Evolutionary conservation across 2,888 invertebrate species (phyloP), one percentile per base, ranked within the genome.

Genomic region (Metacarcinus magister): DNA sequence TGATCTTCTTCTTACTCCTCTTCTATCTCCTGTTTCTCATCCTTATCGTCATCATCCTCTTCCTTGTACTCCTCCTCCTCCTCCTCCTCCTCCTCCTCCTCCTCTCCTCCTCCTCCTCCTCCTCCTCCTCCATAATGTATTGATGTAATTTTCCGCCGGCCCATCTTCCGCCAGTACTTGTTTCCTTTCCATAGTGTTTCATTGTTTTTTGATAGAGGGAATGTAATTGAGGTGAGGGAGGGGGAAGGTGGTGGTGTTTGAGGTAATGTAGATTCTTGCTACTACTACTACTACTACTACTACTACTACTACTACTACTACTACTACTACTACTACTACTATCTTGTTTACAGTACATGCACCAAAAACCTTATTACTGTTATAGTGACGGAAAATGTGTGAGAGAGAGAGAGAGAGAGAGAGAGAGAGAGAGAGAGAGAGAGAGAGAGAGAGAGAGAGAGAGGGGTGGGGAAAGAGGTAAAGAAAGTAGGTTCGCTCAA

Each of bases 41-140:
- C 32, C 82, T 82, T 32, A 32, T 32, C 82, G 32, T 82, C 82
- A 32, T 82, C 82, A 32, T 82, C 82, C 82, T 82, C 82, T 32
- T 82, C 82, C 82, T 82, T 54, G 54, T 13, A 8, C 75, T 23
- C 32, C 82, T 82, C 82, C 82, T 32, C 82, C 82, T 82, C 82
- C 82, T 82, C 82, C 82, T 82, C 82, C 82, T 82, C 82, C 82
- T 82, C 82, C 82, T 82, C 82, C 82, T 82, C 82, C 82, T 82
- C 82, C 67, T 4, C 32, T 10, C 10, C 32, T 10, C 32, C 82
- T 32, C 2, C 82, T 10, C 10, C 82, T 7, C 10, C 32, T 10
- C 10, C 32, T 10, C 82, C 82, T 32, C 13, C 82, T 10, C 32
- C 82, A 82, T 82, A 82, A 82, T 82, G 75, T 75, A 75, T 75